Conservation (phyloP, 2,888 invertebrate species). For the Ceratothoa steindachneri region DNA sequence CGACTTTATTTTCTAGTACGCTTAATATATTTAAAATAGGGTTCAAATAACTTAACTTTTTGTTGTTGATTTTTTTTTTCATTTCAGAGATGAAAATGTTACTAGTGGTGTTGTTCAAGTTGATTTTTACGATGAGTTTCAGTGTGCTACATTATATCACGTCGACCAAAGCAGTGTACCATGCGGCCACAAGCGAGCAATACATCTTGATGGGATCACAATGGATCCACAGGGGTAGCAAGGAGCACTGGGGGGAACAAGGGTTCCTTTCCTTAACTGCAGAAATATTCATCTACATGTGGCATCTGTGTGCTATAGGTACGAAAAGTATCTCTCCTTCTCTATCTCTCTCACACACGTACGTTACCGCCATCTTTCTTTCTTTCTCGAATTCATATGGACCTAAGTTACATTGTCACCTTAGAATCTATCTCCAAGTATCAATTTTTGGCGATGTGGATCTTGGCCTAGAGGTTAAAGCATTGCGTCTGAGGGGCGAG, state of each 20-base stretch:
- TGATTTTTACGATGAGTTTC: constrained; percentile 41
- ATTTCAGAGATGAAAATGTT: constrained; percentile 5
- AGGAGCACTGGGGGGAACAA: constrained; percentile 15
- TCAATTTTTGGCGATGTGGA: too few relatives aligned
- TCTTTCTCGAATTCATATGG: too few relatives aligned
- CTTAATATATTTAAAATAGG: too few relatives aligned
- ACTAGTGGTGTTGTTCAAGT: constrained; percentile 33
- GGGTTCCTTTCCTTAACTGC: constrained; percentile 31
- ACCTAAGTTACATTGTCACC: too few relatives aligned
- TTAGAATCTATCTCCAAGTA: too few relatives aligned
- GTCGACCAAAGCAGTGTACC: constrained; percentile 42
- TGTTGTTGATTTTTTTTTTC: too few relatives aligned
- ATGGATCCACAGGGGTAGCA: background rate
- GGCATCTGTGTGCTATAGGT: constrained; percentile 44
- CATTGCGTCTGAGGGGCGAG: too few relatives aligned
- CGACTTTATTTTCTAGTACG: too few relatives aligned
- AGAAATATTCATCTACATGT: constrained; percentile 31
- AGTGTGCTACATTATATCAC: constrained; percentile 43
- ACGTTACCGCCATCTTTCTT: background rate
- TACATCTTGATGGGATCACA: background rate
- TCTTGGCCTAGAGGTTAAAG: too few relatives aligned
- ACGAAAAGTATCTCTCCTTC: constrained; percentile 17
- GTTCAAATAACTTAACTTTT: too few relatives aligned
- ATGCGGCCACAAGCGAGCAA: constrained; percentile 28
- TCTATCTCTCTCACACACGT: constrained; percentile 10